Evolutionary conservation across 30 jellyfish, hydroid and myxozoan genomes (phyloP), one percentile per base, ranked within the genome.

Genomic region (Hydractinia symbiolongicarpus): DNA sequence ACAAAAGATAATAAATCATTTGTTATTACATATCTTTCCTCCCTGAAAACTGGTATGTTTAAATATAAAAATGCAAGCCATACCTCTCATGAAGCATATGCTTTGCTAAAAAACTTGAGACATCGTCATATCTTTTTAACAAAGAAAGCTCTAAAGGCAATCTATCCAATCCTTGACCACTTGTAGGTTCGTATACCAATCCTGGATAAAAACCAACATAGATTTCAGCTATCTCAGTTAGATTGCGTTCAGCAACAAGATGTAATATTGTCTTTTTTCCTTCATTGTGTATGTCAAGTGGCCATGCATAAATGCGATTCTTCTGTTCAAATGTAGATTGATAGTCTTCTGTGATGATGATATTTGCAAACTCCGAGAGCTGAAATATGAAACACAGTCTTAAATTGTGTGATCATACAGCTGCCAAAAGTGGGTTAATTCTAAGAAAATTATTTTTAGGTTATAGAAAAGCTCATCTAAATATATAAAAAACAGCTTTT

Each of bases 211-310:
- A 50, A 50, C 53, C 53, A 9, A 91, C 69, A 55, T 81, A 44
- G 53, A 53, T 74, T 8, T 67, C 67, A 7, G 98, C 94, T 61
- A 86, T n/a, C 5, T 81, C 87, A 6, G 53, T 54, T 57, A 86
- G 69, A 66, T 86, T 84, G 53, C 83, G 80, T 73, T 91, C 94
- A 6, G 98, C 98, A 51, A 88, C 95, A 56, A 86, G 54, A 51
- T 91, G 98, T 62, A 91, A 77, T 49, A 91, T 82, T 49, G 83
- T 74, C 9, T 86, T 84, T 64, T 51, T 74, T 49, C 83, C 83
- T 74, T 74, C 20, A 74, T 74, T 74, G 20, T 19, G 21, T 9
- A 74, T 51, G 14, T 66, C 40, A 5, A 74, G 76, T 74, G 66
- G 66, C 83, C 83, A 74, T 30, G 83, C 83, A 74, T 74, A 74